Conservation (phyloP, 2,888 invertebrate species). For the Tetragonisca angustula region DNA sequence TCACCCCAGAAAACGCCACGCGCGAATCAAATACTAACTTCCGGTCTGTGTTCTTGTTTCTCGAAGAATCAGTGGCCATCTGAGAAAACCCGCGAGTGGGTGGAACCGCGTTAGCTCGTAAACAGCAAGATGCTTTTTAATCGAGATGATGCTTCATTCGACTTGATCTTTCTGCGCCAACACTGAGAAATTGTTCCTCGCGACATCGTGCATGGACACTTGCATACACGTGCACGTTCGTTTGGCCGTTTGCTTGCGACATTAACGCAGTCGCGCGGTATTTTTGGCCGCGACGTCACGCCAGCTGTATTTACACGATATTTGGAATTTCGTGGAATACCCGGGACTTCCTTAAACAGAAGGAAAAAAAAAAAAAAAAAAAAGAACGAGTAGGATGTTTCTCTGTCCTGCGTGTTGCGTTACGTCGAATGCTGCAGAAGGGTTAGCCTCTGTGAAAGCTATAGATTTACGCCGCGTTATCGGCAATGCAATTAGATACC, state of each 20-base stretch:
- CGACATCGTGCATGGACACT: not conserved
- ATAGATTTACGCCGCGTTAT: not conserved
- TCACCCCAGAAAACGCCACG: conserved; percentile 40
- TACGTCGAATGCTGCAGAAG: too few relatives aligned
- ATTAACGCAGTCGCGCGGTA: conserved; percentile 13
- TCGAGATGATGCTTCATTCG: conserved; percentile 34
- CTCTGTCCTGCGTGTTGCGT: too few relatives aligned
- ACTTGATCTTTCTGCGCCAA: not conserved
- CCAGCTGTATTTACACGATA: conserved; percentile 4
- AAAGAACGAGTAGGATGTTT: not conserved
- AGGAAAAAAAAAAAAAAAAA: too few relatives aligned
- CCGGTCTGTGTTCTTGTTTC: conserved; percentile 32
- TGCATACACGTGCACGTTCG: not conserved
- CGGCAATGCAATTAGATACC: not conserved
- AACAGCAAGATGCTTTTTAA: conserved; percentile 55
- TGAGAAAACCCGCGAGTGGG: conserved; percentile 50
- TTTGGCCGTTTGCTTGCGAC: conserved; percentile 1
- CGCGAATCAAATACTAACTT: conserved; percentile 43
- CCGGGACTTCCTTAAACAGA: not conserved
- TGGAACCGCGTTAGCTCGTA: conserved; percentile 46
- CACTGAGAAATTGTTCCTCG: conserved; percentile 20
- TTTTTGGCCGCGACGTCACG: conserved; percentile 11
- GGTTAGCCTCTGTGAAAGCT: not conserved
- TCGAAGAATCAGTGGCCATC: conserved; percentile 50
- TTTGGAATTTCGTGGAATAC: not conserved